A percentile compares a stretch with the other conserved stretches of the same genome.
Conservation (phyloP, 64 coral and sea anemone genomes). For the Cladopsammia gracilis region DNA sequence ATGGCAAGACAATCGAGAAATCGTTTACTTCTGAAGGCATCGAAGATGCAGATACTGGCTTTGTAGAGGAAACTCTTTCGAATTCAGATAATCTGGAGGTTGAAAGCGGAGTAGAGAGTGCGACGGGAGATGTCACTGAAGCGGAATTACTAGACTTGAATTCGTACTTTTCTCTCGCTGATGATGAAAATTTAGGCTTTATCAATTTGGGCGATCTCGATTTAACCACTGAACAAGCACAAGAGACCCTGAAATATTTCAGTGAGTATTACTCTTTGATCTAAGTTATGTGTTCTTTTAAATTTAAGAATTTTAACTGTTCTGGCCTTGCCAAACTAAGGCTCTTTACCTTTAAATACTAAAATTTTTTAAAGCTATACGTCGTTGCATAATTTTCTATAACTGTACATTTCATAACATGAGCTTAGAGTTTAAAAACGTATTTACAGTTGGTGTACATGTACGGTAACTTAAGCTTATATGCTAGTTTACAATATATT, state of each 20-base stretch:
- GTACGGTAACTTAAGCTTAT: too few relatives aligned
- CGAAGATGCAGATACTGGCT: neutral
- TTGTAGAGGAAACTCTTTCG: conserved; percentile 50
- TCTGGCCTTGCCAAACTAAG: too few relatives aligned
- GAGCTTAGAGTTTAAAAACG: too few relatives aligned
- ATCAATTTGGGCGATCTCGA: conserved; percentile 34
- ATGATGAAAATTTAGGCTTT: conserved; percentile 1
- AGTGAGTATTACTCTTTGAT: conserved; percentile 47
- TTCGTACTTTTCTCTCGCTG: neutral
- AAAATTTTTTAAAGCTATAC: too few relatives aligned
- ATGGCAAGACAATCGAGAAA: neutral
- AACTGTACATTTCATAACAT: too few relatives aligned
- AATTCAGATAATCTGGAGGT: conserved; percentile 73
- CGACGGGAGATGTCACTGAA: conserved; percentile 38
- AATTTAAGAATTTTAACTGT: neutral
- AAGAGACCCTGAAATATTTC: conserved; percentile 77
- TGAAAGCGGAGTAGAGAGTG: conserved; percentile 81
- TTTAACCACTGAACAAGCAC: conserved; percentile 69
- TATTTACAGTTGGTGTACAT: too few relatives aligned
- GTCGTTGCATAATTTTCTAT: too few relatives aligned
- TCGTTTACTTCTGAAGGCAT: neutral
- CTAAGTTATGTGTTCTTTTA: too few relatives aligned
- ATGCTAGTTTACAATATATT: too few relatives aligned
- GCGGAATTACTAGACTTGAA: conserved; percentile 5
- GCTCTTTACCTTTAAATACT: too few relatives aligned